Conservation (phyloP, 1,140 invertebrate species). For the Drosophila tsacasi region DNA sequence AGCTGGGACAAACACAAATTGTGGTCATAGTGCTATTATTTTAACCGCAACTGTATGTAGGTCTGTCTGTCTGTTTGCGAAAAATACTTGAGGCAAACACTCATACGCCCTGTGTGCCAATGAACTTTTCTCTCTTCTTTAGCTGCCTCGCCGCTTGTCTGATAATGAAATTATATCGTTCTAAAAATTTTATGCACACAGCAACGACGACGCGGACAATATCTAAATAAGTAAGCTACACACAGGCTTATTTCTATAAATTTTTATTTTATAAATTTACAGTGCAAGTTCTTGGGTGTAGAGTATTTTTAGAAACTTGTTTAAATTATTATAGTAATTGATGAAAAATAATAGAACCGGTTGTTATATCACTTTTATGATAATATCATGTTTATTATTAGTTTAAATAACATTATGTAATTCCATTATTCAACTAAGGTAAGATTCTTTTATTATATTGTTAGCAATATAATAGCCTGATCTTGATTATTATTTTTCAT, state of each 20-base stretch:
- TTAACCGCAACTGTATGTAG: too few relatives aligned
- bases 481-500: too few relatives aligned
- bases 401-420: too few relatives aligned
- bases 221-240: slow-evolving; percentile 28
- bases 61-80: slow-evolving; percentile 12
- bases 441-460: too few relatives aligned
- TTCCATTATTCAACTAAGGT: too few relatives aligned
- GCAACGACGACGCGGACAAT: slow-evolving; percentile 48
- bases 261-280: neutral
- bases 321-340: neutral
- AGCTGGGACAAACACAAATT: too few relatives aligned
- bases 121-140: slow-evolving; percentile 58
- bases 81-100: slow-evolving; percentile 45
- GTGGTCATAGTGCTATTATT: too few relatives aligned
- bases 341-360: neutral
- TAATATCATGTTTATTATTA: too few relatives aligned
- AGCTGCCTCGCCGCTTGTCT: slow-evolving; percentile 25
- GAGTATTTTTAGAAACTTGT: neutral
- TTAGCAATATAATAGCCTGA: too few relatives aligned
- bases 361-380: too few relatives aligned
- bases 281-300: neutral
- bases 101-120: slow-evolving; percentile 75
- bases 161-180: slow-evolving; percentile 79
- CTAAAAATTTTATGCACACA: slow-evolving; percentile 77
- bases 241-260: neutral